Evolutionary conservation across 2,113 vertebrate species (phyloP).

Genomic region (Erythrolamprus reginae): DNA sequence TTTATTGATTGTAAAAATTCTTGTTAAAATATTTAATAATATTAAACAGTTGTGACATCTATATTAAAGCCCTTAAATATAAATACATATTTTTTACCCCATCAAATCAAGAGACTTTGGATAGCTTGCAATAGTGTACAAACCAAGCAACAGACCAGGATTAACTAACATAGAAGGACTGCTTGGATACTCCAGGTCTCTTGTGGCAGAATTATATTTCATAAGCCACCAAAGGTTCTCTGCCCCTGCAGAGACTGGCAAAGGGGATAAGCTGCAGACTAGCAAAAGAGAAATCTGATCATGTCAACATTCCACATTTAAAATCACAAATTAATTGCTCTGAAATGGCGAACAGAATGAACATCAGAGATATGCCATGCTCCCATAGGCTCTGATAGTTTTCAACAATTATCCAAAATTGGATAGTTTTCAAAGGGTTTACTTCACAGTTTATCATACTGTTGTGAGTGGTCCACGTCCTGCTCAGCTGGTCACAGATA

Average conservation of each 20-base stretch:
- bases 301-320: background rate
- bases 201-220: background rate
- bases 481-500: too few species aligned
- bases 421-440: background rate
- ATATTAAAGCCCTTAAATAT: background rate
- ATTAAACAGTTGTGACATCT: background rate
- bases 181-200: background rate
- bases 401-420: background rate
- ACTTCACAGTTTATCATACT: conserved; percentile 37
- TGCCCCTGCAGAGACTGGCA: background rate
- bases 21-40: background rate
- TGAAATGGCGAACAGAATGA: background rate
- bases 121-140: background rate
- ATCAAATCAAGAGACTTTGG: background rate
- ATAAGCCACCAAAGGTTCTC: background rate
- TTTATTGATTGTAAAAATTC: background rate
- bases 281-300: background rate
- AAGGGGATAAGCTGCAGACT: background rate
- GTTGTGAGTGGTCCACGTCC: too few species aligned
- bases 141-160: background rate
- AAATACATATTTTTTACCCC: background rate
- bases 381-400: background rate
- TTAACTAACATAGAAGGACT: background rate
- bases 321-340: background rate
- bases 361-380: background rate